Evolutionary conservation across 2,797 vertebrate genomes (phyloP).

Genomic region (Prionace glauca): DNA sequence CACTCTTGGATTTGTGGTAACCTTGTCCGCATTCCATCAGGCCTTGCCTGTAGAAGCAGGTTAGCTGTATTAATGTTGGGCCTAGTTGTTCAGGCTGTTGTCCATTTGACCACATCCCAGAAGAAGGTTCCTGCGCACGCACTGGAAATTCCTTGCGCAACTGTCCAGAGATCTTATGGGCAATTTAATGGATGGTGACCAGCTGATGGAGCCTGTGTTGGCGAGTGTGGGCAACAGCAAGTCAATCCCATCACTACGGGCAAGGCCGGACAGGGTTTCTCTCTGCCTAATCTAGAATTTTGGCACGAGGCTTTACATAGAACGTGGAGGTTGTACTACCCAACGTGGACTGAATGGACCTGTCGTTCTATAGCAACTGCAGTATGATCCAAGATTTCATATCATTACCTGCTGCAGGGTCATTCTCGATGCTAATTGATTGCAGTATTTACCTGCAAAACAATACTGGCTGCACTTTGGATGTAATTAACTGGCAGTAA

Average conservation of each 20-base stretch:
- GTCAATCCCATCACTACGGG: too few relatives aligned
- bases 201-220: too few relatives aligned
- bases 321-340: neutral
- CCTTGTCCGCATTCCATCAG: too few relatives aligned
- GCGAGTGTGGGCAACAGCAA: too few relatives aligned
- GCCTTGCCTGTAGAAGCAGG: too few relatives aligned
- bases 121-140: neutral
- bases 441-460: neutral
- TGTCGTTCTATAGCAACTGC: too few relatives aligned
- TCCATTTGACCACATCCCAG: too few relatives aligned
- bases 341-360: neutral
- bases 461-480: neutral
- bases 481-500: neutral
- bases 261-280: too few relatives aligned
- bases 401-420: neutral
- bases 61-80: too few relatives aligned
- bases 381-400: neutral
- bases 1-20: too few relatives aligned
- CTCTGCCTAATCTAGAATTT: neutral
- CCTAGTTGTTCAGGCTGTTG: too few relatives aligned
- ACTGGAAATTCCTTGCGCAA: neutral
- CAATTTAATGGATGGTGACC: too few relatives aligned
- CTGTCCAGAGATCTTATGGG: neutral
- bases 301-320: neutral
- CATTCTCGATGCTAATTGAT: neutral